Percentiles rank a stretch among this genome's conserved stretches.
Conservation (phyloP, 1,140 invertebrate genomes). For the Bombus ignitus region DNA sequence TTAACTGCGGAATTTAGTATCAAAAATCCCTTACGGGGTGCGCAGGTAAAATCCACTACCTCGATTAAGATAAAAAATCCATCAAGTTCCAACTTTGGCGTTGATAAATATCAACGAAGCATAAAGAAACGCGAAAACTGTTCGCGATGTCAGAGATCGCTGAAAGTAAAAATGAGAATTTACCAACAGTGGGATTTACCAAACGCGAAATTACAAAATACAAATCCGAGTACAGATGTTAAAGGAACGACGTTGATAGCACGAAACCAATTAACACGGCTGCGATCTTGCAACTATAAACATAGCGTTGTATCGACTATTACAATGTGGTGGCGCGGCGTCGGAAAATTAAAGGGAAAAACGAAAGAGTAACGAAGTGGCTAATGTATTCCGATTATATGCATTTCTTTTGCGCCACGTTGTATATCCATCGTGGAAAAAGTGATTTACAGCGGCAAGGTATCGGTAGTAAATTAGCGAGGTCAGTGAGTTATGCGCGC, state of each 20-base stretch:
- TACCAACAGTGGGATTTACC: too few relatives aligned
- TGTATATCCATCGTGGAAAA: not conserved
- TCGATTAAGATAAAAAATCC: too few relatives aligned
- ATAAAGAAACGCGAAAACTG: too few relatives aligned
- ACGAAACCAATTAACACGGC: not conserved
- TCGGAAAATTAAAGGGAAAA: not conserved
- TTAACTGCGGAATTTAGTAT: too few relatives aligned
- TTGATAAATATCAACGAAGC: too few relatives aligned
- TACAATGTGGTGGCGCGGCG: not conserved
- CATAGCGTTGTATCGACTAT: not conserved
- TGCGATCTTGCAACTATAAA: not conserved
- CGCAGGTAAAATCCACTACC: too few relatives aligned
- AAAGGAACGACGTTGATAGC: not conserved
- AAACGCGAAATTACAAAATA: not conserved
- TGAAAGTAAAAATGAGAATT: too few relatives aligned
- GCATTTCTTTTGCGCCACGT: not conserved
- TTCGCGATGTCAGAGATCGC: too few relatives aligned
- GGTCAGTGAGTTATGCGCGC: not conserved
- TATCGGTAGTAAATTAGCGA: constrained; percentile 17
- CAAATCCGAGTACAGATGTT: not conserved
- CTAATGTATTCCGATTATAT: constrained; percentile 17
- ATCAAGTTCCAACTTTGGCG: too few relatives aligned
- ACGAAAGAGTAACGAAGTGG: not conserved
- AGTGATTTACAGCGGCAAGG: constrained; percentile 10
- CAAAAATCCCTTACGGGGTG: too few relatives aligned